phyloP scores from a whole-genome alignment of 2,888 invertebrate species.

The Rhorus exstirpatorius region DNA sequence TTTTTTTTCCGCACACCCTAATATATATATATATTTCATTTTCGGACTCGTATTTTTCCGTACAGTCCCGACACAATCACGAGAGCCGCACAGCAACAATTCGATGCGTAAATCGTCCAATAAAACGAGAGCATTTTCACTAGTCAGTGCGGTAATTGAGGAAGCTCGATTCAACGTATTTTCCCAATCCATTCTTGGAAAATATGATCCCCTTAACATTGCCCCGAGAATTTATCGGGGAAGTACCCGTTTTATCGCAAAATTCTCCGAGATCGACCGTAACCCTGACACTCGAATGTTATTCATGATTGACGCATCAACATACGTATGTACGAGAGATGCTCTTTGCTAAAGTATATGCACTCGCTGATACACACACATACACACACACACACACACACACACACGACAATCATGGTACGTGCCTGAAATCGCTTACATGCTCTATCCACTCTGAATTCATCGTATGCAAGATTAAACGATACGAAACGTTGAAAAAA shows the following conservation, averaged over 20 bases:
- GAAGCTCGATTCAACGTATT: neutral
- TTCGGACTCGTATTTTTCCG: too few relatives aligned
- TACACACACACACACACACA: too few relatives aligned
- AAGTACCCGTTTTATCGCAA: conserved; percentile 48
- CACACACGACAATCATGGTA: conserved; percentile 2
- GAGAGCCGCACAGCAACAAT: neutral
- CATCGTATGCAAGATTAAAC: neutral
- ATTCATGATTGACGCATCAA: conserved; percentile 25
- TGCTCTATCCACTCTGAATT: conserved; percentile 6
- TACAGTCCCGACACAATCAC: too few relatives aligned
- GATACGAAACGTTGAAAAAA: conserved; percentile 19
- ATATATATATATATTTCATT: too few relatives aligned
- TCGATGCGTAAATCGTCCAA: neutral
- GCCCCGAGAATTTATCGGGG: conserved; percentile 22
- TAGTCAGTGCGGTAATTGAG: neutral
- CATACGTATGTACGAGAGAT: too few relatives aligned
- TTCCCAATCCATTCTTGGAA: conserved; percentile 35
- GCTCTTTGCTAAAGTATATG: neutral
- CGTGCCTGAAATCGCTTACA: conserved; percentile 10
- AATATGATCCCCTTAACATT: neutral
- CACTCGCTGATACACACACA: neutral
- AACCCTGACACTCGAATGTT: conserved; percentile 53
- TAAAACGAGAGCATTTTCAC: conserved; percentile 1
- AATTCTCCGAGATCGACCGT: conserved; percentile 46
- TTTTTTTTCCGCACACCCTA: too few relatives aligned